Percentiles rank a stretch among this genome's conserved stretches.
phyloP scores from a whole-genome alignment of 2,888 invertebrate species.

The Phania funesta region DNA sequence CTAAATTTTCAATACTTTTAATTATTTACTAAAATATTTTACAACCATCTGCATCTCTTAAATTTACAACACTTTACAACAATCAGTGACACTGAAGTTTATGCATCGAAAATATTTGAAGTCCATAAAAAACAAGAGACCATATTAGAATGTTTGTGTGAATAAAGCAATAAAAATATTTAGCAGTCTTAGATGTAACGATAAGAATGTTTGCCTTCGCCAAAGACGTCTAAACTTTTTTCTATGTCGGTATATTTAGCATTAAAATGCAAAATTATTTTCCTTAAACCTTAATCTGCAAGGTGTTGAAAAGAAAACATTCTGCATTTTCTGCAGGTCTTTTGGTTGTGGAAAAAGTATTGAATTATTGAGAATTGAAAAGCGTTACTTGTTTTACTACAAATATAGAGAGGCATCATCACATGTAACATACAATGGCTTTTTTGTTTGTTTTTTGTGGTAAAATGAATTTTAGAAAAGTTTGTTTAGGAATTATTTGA shows the following conservation, averaged over 20 bases:
- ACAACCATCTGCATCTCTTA: too few species aligned
- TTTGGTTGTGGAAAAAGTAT: not conserved
- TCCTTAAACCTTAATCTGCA: constrained; percentile 35
- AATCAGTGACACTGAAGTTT: constrained; percentile 5
- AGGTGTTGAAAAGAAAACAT: constrained; percentile 49
- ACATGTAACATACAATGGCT: constrained; percentile 45
- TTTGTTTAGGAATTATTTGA: not conserved
- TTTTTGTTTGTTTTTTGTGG: not conserved
- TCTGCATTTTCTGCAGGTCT: not conserved
- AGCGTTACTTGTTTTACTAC: constrained; percentile 30
- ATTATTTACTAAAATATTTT: too few species aligned
- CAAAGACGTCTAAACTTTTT: not conserved
- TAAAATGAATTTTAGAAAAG: not conserved
- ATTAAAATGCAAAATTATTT: constrained; percentile 44
- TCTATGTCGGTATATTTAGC: not conserved
- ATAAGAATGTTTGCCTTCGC: not conserved
- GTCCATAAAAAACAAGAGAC: not conserved
- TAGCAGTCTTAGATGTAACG: not conserved
- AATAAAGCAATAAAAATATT: constrained; percentile 15
- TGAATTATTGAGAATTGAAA: constrained; percentile 55
- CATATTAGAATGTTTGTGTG: not conserved
- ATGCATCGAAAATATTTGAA: constrained; percentile 24
- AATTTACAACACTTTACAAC: constrained; percentile 16
- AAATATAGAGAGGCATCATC: constrained; percentile 10
- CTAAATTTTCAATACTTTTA: too few species aligned